Base-by-base conservation (phyloP, 2,888 invertebrate species). In the Ceraclea dissimilis region DNA sequence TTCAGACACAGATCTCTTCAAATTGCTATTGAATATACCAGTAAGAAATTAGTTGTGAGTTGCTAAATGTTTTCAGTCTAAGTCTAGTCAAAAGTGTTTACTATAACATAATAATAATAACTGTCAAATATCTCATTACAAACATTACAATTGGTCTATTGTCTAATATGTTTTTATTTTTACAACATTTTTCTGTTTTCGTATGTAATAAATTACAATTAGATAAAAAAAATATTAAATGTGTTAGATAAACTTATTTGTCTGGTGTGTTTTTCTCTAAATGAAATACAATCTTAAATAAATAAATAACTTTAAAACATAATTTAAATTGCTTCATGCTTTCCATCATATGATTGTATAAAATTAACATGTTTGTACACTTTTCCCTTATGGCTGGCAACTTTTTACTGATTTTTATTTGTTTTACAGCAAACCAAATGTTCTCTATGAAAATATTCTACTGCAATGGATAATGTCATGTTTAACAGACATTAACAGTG, bases 391-490 rank as follows among this genome's bases (percentile, higher is more conserved):
- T 48, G 50, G 57, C 52, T 48, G 59, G 55, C 61, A 54, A 58
- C 59, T 55, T 61, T 31, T 59, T 59, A 61, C 51, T 51, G 43
- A 54, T 59, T 61, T 59, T 61, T 61, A 56, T 59, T 61, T 61
- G 47, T 59, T 61, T 61, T 61, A 52, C 61, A 61, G 61, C 59
- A 59, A 21, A 59, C 56, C 51, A 57, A 55, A 39, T 8, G 39
- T 52, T 57, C 54, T 56, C 56, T 59, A 53, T 54, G 58, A 60
- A 49, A 51, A 57, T 58, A 22, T 26, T 26, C 39, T 53, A 49
- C 22, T 51, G 11, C 56, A 59, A 54, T 49, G 57, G 58, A 60
- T 54, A 48, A 51, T 61, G 48, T 57, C 57, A 54, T 54, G 39
- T 61, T 54, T 61, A 59, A 61, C 55, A 51, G 19, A 22, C 26